phyloP scores from a whole-genome alignment of 2,888 invertebrate genomes.

The Deilephila porcellus region DNA sequence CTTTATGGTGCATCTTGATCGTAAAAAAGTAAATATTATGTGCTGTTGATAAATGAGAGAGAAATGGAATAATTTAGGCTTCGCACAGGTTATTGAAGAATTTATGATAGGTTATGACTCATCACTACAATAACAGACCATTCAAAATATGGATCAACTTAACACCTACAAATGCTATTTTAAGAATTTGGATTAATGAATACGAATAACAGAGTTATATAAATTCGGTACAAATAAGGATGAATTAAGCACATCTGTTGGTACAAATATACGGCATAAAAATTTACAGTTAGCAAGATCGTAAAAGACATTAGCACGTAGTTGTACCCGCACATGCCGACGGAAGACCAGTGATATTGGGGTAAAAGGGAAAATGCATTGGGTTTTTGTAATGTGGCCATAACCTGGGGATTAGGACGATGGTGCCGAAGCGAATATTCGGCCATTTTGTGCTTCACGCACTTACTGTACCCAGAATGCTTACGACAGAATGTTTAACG shows the following conservation, averaged over 20 bases:
- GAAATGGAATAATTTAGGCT: no score
- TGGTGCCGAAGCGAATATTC: constrained; percentile 53
- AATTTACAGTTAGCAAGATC: constrained; percentile 52
- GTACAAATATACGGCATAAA: constrained; percentile 50
- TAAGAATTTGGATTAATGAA: neutral
- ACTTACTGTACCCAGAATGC: constrained; percentile 59
- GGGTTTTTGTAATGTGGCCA: constrained; percentile 80
- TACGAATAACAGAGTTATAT: no score
- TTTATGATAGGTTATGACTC: no score
- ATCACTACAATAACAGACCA: no score
- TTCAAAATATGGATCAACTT: no score
- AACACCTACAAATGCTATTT: neutral
- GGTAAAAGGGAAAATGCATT: constrained; percentile 76
- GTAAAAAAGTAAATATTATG: no score
- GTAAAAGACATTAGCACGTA: constrained; percentile 82
- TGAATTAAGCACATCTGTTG: constrained; percentile 51
- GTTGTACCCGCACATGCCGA: constrained; percentile 55
- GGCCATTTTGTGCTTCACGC: constrained; percentile 59
- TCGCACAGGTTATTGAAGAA: no score
- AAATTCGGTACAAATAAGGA: constrained; percentile 38
- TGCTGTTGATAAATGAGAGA: no score
- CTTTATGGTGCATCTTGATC: no score
- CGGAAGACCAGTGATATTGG: constrained; percentile 61
- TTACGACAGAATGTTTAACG: constrained; percentile 56
- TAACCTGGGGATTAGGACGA: constrained; percentile 71